Base-by-base conservation (phyloP, 2,888 invertebrate genomes). In the Silvanus unidentatus region DNA sequence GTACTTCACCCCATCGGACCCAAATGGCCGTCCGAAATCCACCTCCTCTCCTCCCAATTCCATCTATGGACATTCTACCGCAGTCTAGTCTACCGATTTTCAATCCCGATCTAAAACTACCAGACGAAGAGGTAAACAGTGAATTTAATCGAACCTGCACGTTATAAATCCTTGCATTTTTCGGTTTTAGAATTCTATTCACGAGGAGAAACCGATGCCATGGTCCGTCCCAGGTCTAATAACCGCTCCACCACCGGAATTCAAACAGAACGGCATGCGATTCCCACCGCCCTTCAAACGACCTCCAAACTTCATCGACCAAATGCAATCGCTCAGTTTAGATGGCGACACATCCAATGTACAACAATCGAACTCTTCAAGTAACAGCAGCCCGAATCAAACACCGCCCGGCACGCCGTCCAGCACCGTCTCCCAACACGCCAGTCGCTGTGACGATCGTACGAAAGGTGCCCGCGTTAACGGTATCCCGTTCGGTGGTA, bases 1-100 rank as follows among this genome's bases (percentile, higher is more conserved):
- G 84, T 41, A 77, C 78, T 28, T 86, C 86, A 41, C 86, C 86
- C 2, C 77, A 77, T 53, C 69, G 79, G 51, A 55, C 63, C 12
- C 59, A 56, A 28, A 38, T 35, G 13, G 39, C 57, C 61, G 5
- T 53, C 63, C 42, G 65, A 69, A 34, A 4, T 15, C 74, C 73
- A 47, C 55, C 53, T 11, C 49, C 50, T 2, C 51, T 61, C 42
- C 52, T 61, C 27, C 62, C 44, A 39, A 43, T 46, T 39, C 66
- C 40, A 62, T 60, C 59, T 61, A 60, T 60, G 63, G 71, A 61
- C 57, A 68, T 46, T 64, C 63, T 55, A 61, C 62, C 52, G 60
- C 65, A 49, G 60, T 59, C 60, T 63, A 72, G 37, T 57, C 55
- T 64, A 62, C 64, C 54, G 39, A 62, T 40, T 35, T 48, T 40